Base-by-base conservation (phyloP, 1,140 invertebrate species). In the Calephelis virginiensis region DNA sequence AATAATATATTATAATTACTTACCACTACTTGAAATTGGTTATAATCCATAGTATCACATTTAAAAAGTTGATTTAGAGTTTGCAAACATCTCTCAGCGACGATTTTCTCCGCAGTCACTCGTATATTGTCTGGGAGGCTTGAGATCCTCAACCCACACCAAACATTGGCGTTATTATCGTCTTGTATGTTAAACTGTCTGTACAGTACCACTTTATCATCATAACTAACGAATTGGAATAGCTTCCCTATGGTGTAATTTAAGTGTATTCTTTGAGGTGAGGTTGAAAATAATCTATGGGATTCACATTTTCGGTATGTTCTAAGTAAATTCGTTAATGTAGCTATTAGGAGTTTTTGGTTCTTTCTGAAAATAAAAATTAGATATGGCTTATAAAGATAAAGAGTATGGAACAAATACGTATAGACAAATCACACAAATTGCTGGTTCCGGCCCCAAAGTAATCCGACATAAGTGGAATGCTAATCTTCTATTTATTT, bases 241-340 rank as follows among this genome's bases (percentile, higher is more conserved):
- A 90, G 43, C 43, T 67, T 67, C 6, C 47, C 49, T 49, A 90
- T 76, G 2, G 75, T 83, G 40, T 74, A 66, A 10, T 61, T 67
- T 6, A 90, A 45, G 66, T 87, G 70, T 2, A 82, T 49, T 71
- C 71, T 64, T 77, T 86, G 87, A 10, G 82, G 83, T 0, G 82
- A 83, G 8, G 66, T 49, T 6, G 61, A 0, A 48, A 86, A 86
- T 12, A 72, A 38, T 11, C 8, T n/a, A 8, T 75, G 60, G 0
- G 48, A 67, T 60, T 82, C 71, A 4, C 85, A 59, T 45, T 77
- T 80, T 67, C 83, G 72, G 48, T 89, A 82, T 6, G 77, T 73
- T 66, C 75, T 71, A 69, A 81, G 72, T 38, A 68, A 63, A n/a
- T 59, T 60, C 45, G 53, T 43, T 48, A 66, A 66, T 12, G 46